phyloP scores from a whole-genome alignment of 2,888 invertebrate species.

The Napeogenes inachia region DNA sequence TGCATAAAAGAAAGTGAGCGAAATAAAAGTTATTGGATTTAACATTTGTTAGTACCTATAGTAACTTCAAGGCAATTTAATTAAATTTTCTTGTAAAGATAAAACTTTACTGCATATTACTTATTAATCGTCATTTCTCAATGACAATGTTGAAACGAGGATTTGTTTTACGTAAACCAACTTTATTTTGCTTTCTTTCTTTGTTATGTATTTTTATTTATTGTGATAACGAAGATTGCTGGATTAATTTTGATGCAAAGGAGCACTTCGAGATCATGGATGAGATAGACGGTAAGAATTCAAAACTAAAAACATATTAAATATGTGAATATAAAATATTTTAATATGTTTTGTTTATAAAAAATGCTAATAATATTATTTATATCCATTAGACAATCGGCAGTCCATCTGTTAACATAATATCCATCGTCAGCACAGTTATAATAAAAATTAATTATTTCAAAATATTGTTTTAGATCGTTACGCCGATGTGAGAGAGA shows the following conservation, averaged over 20 bases:
- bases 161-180: neutral
- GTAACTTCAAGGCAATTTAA: neutral
- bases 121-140: neutral
- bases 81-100: conserved; percentile 3
- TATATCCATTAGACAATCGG: no score
- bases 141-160: conserved; percentile 11
- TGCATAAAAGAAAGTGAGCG: no score
- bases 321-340: neutral
- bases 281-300: conserved; percentile 43
- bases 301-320: conserved; percentile 5
- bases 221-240: conserved; percentile 35
- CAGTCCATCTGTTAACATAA: no score
- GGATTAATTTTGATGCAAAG: conserved; percentile 41
- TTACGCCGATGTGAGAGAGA: conserved; percentile 33
- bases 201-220: neutral
- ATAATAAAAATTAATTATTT: no score
- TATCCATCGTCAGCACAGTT: no score
- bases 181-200: neutral
- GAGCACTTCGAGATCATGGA: conserved; percentile 41
- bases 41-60: neutral
- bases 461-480: conserved; percentile 36
- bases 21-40: neutral
- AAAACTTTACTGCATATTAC: conserved; percentile 5
- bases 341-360: no score
- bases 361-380: no score